phyloP scores from a whole-genome alignment of 2,797 vertebrate species.

The Lagocephalus sceleratus region DNA sequence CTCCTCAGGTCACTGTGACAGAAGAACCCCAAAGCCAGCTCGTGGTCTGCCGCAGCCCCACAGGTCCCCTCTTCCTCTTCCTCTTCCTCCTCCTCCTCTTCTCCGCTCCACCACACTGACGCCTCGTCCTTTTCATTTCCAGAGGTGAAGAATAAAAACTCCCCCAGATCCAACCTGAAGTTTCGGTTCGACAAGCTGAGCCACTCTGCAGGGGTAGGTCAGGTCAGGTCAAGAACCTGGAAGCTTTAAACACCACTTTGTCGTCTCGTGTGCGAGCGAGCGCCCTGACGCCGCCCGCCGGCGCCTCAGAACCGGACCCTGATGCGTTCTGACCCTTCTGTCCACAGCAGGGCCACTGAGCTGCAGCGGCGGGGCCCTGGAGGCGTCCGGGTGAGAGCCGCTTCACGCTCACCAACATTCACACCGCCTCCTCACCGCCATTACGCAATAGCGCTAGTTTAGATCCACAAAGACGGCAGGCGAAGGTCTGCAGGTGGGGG shows the following conservation, averaged over 20 bases:
- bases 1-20: conserved; percentile 60
- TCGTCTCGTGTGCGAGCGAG: too few relatives aligned
- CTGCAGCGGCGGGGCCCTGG: background rate
- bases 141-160: conserved; percentile 88
- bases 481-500: too few relatives aligned
- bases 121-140: background rate
- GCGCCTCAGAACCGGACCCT: background rate
- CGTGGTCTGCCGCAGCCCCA: conserved; percentile 87
- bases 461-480: too few relatives aligned
- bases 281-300: background rate
- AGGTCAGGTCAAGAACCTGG: too few relatives aligned
- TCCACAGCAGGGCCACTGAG: conserved; percentile 48
- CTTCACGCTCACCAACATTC: background rate
- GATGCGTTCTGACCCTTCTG: conserved; percentile 10
- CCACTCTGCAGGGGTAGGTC: conserved; percentile 79
- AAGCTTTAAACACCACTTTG: too few relatives aligned
- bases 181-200: conserved; percentile 93
- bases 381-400: conserved; percentile 6
- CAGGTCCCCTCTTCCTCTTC: conserved; percentile 69
- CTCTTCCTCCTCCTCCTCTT: too few relatives aligned
- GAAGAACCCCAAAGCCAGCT: conserved; percentile 80
- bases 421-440: too few relatives aligned
- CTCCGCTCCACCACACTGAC: background rate
- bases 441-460: too few relatives aligned
- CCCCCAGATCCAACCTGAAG: conserved; percentile 89